Conservation (phyloP, 2,888 invertebrate species). For the Drosophila picticornis region DNA sequence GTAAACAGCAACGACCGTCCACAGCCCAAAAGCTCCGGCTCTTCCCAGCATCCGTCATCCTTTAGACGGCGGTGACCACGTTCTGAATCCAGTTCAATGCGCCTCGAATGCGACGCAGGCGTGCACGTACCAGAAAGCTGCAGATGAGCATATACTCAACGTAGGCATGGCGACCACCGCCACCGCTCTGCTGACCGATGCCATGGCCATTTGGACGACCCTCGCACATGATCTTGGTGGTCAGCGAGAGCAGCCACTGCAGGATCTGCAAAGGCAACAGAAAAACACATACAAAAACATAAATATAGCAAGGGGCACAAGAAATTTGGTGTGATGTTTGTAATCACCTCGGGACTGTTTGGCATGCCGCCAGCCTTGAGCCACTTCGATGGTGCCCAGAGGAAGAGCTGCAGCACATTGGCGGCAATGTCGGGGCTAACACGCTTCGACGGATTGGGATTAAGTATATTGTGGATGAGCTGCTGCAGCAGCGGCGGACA, state of each 20-base stretch:
- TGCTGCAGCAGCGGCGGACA: slow-evolving; percentile 87
- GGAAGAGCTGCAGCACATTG: slow-evolving; percentile 89
- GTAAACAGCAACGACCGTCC: slow-evolving; percentile 18
- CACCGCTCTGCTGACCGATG: slow-evolving; percentile 63
- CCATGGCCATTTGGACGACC: slow-evolving; percentile 82
- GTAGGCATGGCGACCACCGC: slow-evolving; percentile 87
- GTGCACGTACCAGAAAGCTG: slow-evolving; percentile 89
- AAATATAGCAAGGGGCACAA: background rate
- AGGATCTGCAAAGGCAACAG: slow-evolving; percentile 86
- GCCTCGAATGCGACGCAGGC: slow-evolving; percentile 87
- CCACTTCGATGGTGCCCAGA: slow-evolving; percentile 92
- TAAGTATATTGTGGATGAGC: slow-evolving; percentile 88
- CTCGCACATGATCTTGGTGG: slow-evolving; percentile 91
- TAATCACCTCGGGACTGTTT: slow-evolving; percentile 87
- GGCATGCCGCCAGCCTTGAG: slow-evolving; percentile 87
- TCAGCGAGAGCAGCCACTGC: slow-evolving; percentile 90
- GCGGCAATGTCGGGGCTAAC: slow-evolving; percentile 90
- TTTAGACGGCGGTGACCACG: slow-evolving; percentile 47
- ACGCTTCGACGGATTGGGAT: slow-evolving; percentile 88
- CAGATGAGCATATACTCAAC: slow-evolving; percentile 91
- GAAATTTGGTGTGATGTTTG: background rate
- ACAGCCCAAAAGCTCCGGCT: background rate
- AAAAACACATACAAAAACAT: background rate
- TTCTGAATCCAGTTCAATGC: slow-evolving; percentile 89
- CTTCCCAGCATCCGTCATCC: background rate